phyloP scores from a whole-genome alignment of 2,888 invertebrate species.

The Blastobasis lacticolella region DNA sequence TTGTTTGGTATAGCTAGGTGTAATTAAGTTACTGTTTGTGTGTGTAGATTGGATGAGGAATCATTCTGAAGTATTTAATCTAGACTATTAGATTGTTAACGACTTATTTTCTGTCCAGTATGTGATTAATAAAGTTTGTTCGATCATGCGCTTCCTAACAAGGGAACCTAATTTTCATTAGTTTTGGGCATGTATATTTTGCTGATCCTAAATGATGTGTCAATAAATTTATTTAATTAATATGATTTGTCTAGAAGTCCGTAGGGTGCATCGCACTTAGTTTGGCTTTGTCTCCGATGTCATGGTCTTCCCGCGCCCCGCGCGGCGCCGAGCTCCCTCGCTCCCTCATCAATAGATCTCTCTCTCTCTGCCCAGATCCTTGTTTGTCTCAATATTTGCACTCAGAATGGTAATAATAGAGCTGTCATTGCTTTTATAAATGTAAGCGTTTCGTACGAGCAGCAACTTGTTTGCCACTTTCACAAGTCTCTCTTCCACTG shows the following conservation, averaged over 20 bases:
- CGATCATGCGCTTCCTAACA: slow-evolving; percentile 70
- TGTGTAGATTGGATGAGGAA: slow-evolving; percentile 64
- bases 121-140: slow-evolving; percentile 53
- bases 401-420: slow-evolving; percentile 73
- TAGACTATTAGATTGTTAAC: slow-evolving; percentile 52
- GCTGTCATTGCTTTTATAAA: slow-evolving; percentile 73
- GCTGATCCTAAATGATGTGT: slow-evolving; percentile 60
- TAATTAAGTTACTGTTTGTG: slow-evolving; percentile 14
- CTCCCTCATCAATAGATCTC: slow-evolving; percentile 21
- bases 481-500: slow-evolving; percentile 72
- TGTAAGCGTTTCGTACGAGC: slow-evolving; percentile 70
- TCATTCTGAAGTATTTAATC: slow-evolving; percentile 53
- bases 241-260: slow-evolving; percentile 53
- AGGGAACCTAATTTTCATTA: slow-evolving; percentile 67
- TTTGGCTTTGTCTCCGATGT: slow-evolving; percentile 59
- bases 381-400: slow-evolving; percentile 56
- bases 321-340: slow-evolving; percentile 14
- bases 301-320: slow-evolving; percentile 39
- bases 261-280: slow-evolving; percentile 66
- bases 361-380: slow-evolving; percentile 61
- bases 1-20: slow-evolving; percentile 8
- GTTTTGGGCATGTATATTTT: slow-evolving; percentile 71
- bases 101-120: slow-evolving; percentile 49
- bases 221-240: slow-evolving; percentile 41
- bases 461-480: slow-evolving; percentile 69